Base-by-base conservation (phyloP, 2,797 vertebrate species). In the Poliocrania exsul region DNA sequence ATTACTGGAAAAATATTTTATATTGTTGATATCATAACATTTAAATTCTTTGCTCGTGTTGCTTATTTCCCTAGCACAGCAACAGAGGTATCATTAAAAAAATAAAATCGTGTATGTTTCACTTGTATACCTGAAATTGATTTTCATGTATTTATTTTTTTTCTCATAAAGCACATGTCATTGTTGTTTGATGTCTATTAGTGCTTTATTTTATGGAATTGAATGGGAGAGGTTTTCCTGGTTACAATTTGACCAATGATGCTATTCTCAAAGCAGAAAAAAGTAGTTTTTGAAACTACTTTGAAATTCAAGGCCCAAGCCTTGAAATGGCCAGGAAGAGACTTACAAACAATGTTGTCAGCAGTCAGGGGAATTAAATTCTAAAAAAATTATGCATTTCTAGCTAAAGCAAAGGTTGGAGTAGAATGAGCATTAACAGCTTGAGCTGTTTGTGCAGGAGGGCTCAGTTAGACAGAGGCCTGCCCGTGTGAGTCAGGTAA, bases 151-250 rank as follows among this genome's bases (percentile, higher is more conserved):
- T 40, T 62, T 61, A 2, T 70, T 19, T 42, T 83, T 42, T 75
- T 72, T 9, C 37, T 57, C 3, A 2, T 50, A 12, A 77, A 79
- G 17, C 2, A 0, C 8, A 1, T 38, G 11, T 56, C 21, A 2
- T 35, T 61, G 5, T 44, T 67, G 9, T n/a, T 72, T 49, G 60
- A 64, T 35, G 64, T 23, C 11, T 40, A 3, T 31, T 46, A 33
- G n/a, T 24, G 35, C 9, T 67, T 93, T 60, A 4, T 81, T 73
- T 79, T 80, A 33, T 60, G 31, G 28, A 60, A 47, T 5, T 35
- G 18, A 13, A 28, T 77, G 26, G 24, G 47, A 62, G 31, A 69
- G 20, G 9, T 10, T 78, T 88, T 69, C 50, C 19, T 56, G 35
- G 33, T 49, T 78, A 29, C 31, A 18, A 61, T 69, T 69, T 91